phyloP scores from a whole-genome alignment of 1,140 invertebrate genomes.

The Argopecten irradians region DNA sequence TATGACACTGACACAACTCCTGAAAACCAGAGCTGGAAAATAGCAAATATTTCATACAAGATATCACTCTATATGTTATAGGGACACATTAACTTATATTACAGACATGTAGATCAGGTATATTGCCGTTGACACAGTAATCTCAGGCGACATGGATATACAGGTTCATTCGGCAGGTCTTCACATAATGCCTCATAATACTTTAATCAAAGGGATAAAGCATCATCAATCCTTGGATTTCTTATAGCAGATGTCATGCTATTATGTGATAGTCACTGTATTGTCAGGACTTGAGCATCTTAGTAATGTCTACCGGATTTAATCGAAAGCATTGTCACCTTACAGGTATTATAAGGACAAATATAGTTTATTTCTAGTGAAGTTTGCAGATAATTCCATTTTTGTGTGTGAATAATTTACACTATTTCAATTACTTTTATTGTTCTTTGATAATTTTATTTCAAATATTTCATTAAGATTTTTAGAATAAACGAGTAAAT shows the following conservation, averaged over 20 bases:
- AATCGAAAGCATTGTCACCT: background rate
- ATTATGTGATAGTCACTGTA: background rate
- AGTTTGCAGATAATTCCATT: no score
- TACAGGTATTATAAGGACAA: no score
- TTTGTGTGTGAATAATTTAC: no score
- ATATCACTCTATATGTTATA: background rate
- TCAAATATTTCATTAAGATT: no score
- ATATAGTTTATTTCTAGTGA: no score
- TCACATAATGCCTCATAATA: background rate
- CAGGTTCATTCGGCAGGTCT: background rate
- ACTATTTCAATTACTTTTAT: no score
- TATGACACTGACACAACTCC: no score
- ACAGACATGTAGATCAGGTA: background rate
- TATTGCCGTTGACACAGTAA: background rate
- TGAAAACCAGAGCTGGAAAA: no score
- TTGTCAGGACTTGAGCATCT: background rate
- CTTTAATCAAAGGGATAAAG: constrained; percentile 12
- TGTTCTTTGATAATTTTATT: no score
- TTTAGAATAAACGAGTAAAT: no score
- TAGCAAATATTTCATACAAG: background rate
- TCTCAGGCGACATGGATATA: background rate
- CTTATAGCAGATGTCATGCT: background rate
- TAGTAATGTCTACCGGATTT: background rate
- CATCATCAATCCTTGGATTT: background rate
- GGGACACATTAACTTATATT: background rate